Evolutionary conservation across 2,888 invertebrate genomes (phyloP), one percentile per base, ranked within the genome.

Genomic region (Aspidiotus rigidus): DNA sequence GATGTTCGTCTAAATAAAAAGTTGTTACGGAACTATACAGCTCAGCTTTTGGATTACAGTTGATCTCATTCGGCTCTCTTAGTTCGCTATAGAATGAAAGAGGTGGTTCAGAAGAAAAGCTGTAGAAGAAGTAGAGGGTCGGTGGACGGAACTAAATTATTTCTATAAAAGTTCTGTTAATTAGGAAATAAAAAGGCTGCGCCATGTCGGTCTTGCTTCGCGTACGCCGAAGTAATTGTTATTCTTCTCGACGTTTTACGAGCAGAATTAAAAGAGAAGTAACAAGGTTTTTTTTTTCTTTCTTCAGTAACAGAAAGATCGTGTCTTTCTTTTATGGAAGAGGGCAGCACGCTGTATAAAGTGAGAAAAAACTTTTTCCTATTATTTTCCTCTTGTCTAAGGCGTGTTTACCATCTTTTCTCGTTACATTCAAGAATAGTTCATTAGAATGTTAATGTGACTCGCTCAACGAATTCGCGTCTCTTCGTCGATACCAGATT

Each of bases 111-210:
- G 28, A 28, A 28, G 28, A 28, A 28, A 28, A 28, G 28, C 28
- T 28, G 28, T 28, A 28, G 28, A 28, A 28, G 28, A 28, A 28
- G 28, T 28, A 28, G 28, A 28, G 2, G 28, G 28, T 28, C 28
- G 28, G 28, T 28, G 59, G 59, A 9, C 17, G 59, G 28, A 28
- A 59, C 59, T 59, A 59, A 59, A 59, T 59, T 59, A 59, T 59
- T 59, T 28, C 39, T 59, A 39, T 59, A 59, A 59, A 59, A 59
- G 59, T 59, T 59, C 59, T 59, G 59, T 59, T 59, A 59, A 59
- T 59, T 59, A 59, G 59, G 39, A 59, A 59, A 59, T 59, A 59
- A 59, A 59, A 59, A 59, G 59, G 28, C 39, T 28, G 28, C 28
- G 59, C 39, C 59, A 39, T 59, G 59, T 28, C 28, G 59, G 59